Conservation (phyloP, 92 coral and sea anemone genomes). For the Desmophyllum pertusum region DNA sequence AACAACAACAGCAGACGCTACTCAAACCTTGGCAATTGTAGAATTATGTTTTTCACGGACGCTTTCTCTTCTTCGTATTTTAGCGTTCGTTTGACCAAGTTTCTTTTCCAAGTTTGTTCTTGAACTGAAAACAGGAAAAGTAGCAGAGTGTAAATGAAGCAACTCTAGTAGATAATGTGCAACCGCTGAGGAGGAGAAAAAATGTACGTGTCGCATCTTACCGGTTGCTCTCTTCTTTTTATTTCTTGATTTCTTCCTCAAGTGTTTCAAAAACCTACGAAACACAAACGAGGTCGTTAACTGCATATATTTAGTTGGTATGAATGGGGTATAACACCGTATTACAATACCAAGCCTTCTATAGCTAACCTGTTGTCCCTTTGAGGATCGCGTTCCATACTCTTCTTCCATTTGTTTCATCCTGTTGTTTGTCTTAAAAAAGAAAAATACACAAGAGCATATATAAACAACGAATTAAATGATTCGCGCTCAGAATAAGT, state of each 20-base stretch:
- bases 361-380: constrained; percentile 85
- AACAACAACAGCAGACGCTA: not conserved
- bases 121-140: constrained; percentile 49
- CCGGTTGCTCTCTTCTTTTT: constrained; percentile 86
- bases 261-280: constrained; percentile 74
- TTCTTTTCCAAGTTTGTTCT: constrained; percentile 75
- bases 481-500: not conserved
- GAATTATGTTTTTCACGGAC: constrained; percentile 84
- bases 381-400: constrained; percentile 76
- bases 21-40: constrained; percentile 80
- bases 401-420: constrained; percentile 92
- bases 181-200: too few species aligned
- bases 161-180: too few species aligned
- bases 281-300: not conserved
- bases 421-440: constrained; percentile 80
- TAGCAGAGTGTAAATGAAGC: not conserved
- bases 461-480: too few species aligned
- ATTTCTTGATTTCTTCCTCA: constrained; percentile 79
- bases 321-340: too few species aligned
- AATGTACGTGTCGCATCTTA: too few species aligned
- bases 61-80: constrained; percentile 86
- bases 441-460: not conserved
- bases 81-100: constrained; percentile 60
- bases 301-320: not conserved
- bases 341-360: not conserved